A percentile compares a stretch with the other conserved stretches of the same genome.
Conservation (phyloP, 1,140 invertebrate genomes). For the Pinna nobilis region DNA sequence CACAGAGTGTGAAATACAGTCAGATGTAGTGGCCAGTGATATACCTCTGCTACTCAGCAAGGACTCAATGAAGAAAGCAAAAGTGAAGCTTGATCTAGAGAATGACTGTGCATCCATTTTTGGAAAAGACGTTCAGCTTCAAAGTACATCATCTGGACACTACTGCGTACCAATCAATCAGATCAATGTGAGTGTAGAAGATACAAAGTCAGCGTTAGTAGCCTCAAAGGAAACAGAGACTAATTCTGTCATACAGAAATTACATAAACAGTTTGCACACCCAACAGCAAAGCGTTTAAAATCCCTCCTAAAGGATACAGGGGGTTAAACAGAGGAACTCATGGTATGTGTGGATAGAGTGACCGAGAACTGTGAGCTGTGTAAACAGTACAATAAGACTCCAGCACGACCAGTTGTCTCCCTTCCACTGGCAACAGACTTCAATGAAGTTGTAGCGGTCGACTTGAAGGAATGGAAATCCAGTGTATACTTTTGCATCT, state of each 20-base stretch:
- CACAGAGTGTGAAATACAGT: slow-evolving; percentile 39
- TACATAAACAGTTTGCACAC: slow-evolving; percentile 50
- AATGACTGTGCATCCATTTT: slow-evolving; percentile 41
- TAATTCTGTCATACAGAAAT: slow-evolving; percentile 15
- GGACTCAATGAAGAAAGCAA: slow-evolving; percentile 31
- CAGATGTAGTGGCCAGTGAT: slow-evolving; percentile 39
- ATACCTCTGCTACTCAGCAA: slow-evolving; percentile 47
- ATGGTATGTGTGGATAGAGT: slow-evolving; percentile 1
- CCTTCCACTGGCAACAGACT: slow-evolving; percentile 42
- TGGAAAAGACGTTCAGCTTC: slow-evolving; percentile 31
- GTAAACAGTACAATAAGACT: slow-evolving; percentile 31
- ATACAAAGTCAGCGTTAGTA: background rate
- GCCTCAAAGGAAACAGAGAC: slow-evolving; percentile 18
- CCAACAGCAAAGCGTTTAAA: slow-evolving; percentile 30
- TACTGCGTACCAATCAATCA: slow-evolving; percentile 34
- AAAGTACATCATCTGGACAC: slow-evolving; percentile 47
- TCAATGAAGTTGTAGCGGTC: slow-evolving; percentile 47
- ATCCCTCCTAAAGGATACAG: slow-evolving; percentile 26
- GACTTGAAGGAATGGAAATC: slow-evolving; percentile 38
- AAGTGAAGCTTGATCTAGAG: slow-evolving; percentile 30
- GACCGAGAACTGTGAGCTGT: slow-evolving; percentile 30
- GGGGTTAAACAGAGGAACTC: slow-evolving; percentile 8
- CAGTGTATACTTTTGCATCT: slow-evolving; percentile 31
- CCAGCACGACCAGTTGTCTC: slow-evolving; percentile 39
- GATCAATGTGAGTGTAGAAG: background rate